A percentile compares a stretch with the other conserved stretches of the same genome.
These are phyloP conservation scores for Erebia aethiops DNA, from an alignment of 2,888 invertebrate species.

Conservation along the genomic window DNA sequence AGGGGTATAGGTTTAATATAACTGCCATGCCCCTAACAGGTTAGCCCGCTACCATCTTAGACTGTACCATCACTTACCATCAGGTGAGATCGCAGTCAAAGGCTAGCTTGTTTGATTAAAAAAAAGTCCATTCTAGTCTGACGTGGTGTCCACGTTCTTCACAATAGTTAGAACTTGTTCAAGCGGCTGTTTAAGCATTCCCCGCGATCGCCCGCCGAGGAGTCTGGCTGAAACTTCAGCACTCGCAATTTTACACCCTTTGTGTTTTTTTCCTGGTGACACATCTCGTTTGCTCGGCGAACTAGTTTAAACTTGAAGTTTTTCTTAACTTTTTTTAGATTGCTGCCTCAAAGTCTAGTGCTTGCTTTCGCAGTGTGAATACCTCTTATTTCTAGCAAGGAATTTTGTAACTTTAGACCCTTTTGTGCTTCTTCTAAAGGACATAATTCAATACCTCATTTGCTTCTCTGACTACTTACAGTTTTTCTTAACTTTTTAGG, in stretches of 20 bases:
- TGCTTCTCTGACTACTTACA: neutral
- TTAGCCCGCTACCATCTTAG: no score
- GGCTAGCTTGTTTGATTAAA: no score
- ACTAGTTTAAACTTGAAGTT: conserved; percentile 12
- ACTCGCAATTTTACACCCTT: conserved; percentile 30
- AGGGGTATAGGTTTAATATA: no score
- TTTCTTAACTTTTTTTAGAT: conserved; percentile 9
- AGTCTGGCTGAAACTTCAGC: conserved; percentile 23
- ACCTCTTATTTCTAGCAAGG: no score
- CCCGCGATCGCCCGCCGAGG: conserved; percentile 15
- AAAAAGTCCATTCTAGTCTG: neutral
- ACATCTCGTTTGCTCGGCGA: neutral
- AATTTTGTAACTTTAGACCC: no score
- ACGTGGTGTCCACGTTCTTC: conserved; percentile 5
- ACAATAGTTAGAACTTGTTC: conserved; percentile 31
- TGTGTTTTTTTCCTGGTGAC: conserved; percentile 25
- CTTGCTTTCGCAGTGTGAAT: no score
- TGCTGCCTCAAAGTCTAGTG: neutral
- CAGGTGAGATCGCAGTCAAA: no score
- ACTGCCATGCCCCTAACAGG: no score
- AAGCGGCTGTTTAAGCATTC: conserved; percentile 33
- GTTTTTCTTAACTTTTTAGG: neutral
- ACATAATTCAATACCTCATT: no score
- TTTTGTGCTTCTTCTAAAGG: no score
- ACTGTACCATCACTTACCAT: no score